phyloP scores from a whole-genome alignment of 2,113 vertebrate species.

The Cochlearius cochlearius region DNA sequence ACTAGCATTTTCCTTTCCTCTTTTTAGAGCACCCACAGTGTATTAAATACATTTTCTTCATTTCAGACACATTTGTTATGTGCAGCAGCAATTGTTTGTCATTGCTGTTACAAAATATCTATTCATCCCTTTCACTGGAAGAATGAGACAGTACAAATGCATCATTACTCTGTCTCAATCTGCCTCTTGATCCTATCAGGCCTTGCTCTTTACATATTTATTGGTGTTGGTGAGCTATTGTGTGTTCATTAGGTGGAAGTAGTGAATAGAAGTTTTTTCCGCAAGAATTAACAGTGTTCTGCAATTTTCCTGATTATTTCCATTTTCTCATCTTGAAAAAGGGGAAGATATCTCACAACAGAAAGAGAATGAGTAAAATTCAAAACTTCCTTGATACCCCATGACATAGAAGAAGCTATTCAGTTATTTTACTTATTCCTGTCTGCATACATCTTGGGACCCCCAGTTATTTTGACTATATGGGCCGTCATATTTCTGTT shows the following conservation, averaged over 20 bases:
- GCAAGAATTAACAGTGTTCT: neutral
- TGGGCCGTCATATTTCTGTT: neutral
- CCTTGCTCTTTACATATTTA: neutral
- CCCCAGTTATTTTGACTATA: neutral
- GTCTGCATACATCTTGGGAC: neutral
- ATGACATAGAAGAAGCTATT: neutral
- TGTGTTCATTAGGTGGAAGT: neutral
- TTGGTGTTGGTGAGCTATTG: neutral
- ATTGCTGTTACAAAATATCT: neutral
- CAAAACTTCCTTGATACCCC: neutral
- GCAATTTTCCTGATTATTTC: neutral
- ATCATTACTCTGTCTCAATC: neutral
- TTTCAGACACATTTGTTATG: neutral
- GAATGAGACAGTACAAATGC: neutral
- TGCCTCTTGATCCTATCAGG: neutral
- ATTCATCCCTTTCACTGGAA: neutral
- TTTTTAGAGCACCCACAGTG: neutral
- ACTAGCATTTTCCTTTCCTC: neutral
- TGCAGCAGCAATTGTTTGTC: neutral
- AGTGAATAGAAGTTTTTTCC: neutral
- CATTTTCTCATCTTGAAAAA: neutral
- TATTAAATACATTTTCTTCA: neutral
- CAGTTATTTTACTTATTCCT: neutral
- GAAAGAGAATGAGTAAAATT: neutral
- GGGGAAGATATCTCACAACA: neutral